phyloP scores from a whole-genome alignment of 1,140 invertebrate genomes.

The Drosophila athabasca region DNA sequence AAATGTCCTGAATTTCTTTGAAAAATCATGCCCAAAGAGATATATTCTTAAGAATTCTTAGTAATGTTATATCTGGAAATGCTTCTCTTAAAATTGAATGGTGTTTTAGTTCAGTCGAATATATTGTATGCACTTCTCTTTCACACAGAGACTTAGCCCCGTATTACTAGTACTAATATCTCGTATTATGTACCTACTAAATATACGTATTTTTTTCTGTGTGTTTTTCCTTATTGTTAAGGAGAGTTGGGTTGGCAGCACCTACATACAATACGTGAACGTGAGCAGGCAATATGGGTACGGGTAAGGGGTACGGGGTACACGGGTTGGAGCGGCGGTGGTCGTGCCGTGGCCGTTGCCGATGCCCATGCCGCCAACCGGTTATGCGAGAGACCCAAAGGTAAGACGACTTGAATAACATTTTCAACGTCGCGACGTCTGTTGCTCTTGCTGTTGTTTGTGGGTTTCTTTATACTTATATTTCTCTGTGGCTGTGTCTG shows the following conservation, averaged over 20 bases:
- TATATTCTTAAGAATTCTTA: too few relatives aligned
- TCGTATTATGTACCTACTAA: constrained; percentile 16
- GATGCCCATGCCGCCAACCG: constrained; percentile 34
- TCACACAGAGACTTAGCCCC: neutral
- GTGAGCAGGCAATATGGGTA: too few relatives aligned
- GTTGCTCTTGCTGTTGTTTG: constrained; percentile 14
- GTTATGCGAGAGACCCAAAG: constrained; percentile 46
- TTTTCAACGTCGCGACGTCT: constrained; percentile 31
- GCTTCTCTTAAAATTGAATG: too few relatives aligned
- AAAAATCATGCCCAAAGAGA: too few relatives aligned
- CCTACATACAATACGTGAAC: constrained; percentile 32
- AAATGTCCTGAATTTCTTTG: too few relatives aligned
- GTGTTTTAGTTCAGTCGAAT: too few relatives aligned
- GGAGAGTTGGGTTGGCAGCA: constrained; percentile 63
- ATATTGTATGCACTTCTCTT: neutral
- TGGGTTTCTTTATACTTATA: constrained; percentile 21
- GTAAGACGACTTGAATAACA: constrained; percentile 58
- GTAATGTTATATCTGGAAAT: too few relatives aligned
- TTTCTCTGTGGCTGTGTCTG: constrained; percentile 39
- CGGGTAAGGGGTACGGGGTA: too few relatives aligned
- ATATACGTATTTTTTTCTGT: constrained; percentile 8
- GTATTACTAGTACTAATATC: constrained; percentile 18
- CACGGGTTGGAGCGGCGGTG: too few relatives aligned
- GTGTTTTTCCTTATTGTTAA: constrained; percentile 22
- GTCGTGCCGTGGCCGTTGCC: too few relatives aligned